Conservation (phyloP, 1,140 invertebrate species). For the Pachyrhynchus sulphureomaculatus region DNA sequence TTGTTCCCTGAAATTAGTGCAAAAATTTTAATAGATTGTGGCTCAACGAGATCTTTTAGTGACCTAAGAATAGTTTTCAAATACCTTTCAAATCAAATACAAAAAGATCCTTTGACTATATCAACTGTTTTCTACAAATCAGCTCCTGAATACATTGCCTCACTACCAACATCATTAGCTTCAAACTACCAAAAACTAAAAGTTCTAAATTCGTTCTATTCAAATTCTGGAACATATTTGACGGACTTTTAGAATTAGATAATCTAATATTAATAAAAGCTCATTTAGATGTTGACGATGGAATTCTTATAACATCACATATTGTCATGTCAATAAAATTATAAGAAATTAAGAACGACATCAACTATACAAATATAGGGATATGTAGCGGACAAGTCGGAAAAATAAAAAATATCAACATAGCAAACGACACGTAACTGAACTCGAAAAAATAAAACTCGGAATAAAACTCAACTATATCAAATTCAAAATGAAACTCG, state of each 20-base stretch:
- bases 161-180: constrained; percentile 5
- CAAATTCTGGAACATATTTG: constrained; percentile 18
- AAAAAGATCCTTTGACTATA: constrained; percentile 15
- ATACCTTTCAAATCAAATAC: constrained; percentile 5
- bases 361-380: too few species aligned
- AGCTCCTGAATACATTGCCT: constrained; percentile 9
- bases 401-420: too few species aligned
- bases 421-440: too few species aligned
- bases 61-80: constrained; percentile 5
- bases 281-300: constrained; percentile 17
- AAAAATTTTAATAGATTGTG: constrained; percentile 21
- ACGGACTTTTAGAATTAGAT: constrained; percentile 18
- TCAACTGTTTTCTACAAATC: constrained; percentile 24
- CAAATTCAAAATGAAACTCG: too few species aligned
- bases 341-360: too few species aligned
- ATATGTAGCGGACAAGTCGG: too few species aligned
- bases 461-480: too few species aligned
- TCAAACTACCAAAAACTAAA: background rate
- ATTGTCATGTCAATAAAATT: too few species aligned
- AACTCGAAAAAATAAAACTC: too few species aligned
- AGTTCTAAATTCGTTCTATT: constrained; percentile 21
- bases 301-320: too few species aligned
- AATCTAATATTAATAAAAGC: constrained; percentile 22
- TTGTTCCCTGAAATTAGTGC: constrained; percentile 6
- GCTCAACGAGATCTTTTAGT: constrained; percentile 14